A percentile compares a stretch with the other conserved stretches of the same genome.
Evolutionary conservation across 2,888 invertebrate species (phyloP).

Genomic region (Euzetes globulus): DNA sequence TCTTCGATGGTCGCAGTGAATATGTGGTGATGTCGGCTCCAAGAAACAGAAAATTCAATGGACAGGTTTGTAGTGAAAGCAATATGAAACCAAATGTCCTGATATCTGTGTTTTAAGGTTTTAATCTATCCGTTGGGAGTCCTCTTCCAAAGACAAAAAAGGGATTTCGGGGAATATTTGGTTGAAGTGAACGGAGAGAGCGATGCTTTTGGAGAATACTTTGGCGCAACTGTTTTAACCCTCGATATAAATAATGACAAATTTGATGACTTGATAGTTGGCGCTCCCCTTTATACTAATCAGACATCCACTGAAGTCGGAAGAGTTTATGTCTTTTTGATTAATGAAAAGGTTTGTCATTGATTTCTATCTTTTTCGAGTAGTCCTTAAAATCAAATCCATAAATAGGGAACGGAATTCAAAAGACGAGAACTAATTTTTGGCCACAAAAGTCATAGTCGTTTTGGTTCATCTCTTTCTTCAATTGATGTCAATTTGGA

Average conservation of each 20-base stretch:
- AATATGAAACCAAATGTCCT: background rate
- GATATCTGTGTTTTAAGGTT: too few species aligned
- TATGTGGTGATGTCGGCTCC: background rate
- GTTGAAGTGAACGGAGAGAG: too few species aligned
- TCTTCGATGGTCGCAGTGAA: background rate
- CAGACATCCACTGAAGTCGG: background rate
- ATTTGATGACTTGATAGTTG: background rate
- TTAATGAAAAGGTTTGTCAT: background rate
- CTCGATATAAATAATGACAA: background rate
- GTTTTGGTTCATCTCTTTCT: background rate
- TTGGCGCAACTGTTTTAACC: background rate
- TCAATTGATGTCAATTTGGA: background rate
- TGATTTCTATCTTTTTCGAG: too few species aligned
- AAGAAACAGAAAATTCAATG: background rate
- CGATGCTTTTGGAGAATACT: slow-evolving; percentile 1
- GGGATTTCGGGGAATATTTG: too few species aligned
- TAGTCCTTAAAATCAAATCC: too few species aligned
- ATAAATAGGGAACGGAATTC: too few species aligned
- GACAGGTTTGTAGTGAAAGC: too few species aligned
- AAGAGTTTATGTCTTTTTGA: background rate
- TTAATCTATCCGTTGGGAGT: too few species aligned
- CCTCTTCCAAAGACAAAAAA: too few species aligned
- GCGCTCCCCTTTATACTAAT: background rate
- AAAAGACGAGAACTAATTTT: background rate
- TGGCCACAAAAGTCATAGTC: background rate